Evolutionary conservation across 2,113 vertebrate genomes (phyloP), one percentile per base, ranked within the genome.

Genomic region (Hyperopisus bebe): DNA sequence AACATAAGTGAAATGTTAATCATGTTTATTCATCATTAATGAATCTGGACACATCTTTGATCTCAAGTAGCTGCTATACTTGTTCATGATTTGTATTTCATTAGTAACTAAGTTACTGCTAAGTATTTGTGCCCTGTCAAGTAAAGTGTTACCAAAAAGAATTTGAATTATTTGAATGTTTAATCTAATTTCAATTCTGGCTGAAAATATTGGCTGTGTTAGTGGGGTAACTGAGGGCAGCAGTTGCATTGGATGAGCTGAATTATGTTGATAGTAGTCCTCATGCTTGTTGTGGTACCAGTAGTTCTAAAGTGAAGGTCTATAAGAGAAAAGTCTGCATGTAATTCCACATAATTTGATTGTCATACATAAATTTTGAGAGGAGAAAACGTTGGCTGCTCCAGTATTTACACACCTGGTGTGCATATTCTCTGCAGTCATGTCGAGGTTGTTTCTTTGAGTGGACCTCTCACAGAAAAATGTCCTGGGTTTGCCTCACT

Each of bases 401-500:
- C 8, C 3, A 9, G 15, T 87, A 87, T 87, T 90, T 90, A 77
- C 5, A 87, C 89, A 90, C 89, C 85, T 90, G 85, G 89, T 9
- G 31, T 48, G 19, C 85, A 53, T 80, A 74, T 90, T 77, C 46
- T 80, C 48, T 55, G 62, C 27, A 46, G 85, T 48, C 46, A n/a
- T 55, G 58, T 13, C 15, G n/a, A 39, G 15, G 84, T 66, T 47
- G 15, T 42, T 44, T 19, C 58, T 87, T 51, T 50, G 70, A 53
- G 46, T 35, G 42, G 17, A n/a, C 77, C 53, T 85, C 89, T 58
- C 35, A 6, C 42, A 19, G 53, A 31, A 70, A 50, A 17, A 85
- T 7, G 21, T 44, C 46, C 11, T 31, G 19, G 55, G 27, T 66
- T 47, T 46, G 42, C n/a, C 53, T 62, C 31, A 44, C 47, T 53